Percentiles rank a stretch among this genome's conserved stretches.
Evolutionary conservation across 2,888 invertebrate genomes (phyloP).

Genomic region (Parnassius smintheus): DNA sequence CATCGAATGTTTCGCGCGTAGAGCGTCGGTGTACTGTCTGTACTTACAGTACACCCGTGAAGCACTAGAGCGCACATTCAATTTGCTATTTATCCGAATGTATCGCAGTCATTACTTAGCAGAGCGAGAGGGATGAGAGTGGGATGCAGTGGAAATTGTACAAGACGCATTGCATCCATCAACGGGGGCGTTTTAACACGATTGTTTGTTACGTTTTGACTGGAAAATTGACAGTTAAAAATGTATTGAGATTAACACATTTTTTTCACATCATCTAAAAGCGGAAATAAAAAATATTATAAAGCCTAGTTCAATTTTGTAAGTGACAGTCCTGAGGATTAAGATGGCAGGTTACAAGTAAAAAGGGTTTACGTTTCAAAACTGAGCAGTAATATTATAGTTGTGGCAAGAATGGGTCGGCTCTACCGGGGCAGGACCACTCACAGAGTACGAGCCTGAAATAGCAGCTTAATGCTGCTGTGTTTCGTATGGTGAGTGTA

Average conservation of each 20-base stretch:
- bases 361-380: no score
- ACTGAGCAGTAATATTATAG: no score
- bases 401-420: no score
- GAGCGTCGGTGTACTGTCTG: conserved; percentile 26
- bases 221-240: conserved; percentile 14
- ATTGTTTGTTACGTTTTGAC: conserved; percentile 21
- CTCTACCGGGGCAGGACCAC: no score
- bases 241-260: conserved; percentile 6
- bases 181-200: conserved; percentile 20
- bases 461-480: no score
- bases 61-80: conserved; percentile 69
- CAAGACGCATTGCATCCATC: conserved; percentile 35
- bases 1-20: conserved; percentile 1
- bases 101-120: conserved; percentile 81
- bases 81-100: conserved; percentile 81
- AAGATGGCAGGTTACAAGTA: no score
- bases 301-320: no score
- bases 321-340: no score
- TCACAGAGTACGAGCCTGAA: no score
- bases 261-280: conserved; percentile 1
- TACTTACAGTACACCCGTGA: conserved; percentile 33
- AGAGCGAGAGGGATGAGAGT: conserved; percentile 73
- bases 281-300: no score
- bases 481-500: no score
- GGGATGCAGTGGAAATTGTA: conserved; percentile 76